These are phyloP conservation scores for Corynorhinus townsendii DNA, from an alignment of 2,113 vertebrate genomes.

Conservation along the genomic window DNA sequence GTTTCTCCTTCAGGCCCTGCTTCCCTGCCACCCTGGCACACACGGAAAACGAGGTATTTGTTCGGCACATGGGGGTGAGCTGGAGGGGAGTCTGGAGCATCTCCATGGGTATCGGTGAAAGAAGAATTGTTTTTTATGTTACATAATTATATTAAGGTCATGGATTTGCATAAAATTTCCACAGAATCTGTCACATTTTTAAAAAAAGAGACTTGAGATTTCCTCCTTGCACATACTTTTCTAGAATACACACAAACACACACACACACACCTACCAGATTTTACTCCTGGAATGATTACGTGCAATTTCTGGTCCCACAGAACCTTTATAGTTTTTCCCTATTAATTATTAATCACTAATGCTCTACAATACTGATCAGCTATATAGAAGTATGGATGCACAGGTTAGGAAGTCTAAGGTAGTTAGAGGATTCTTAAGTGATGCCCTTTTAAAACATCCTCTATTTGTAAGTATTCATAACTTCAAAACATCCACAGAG, in stretches of 20 bases:
- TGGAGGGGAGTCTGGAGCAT: neutral
- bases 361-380: neutral
- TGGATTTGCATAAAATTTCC: neutral
- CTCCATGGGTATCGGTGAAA: neutral
- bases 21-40: neutral
- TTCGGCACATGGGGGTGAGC: neutral
- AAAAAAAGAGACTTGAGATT: neutral
- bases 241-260: neutral
- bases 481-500: neutral
- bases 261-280: neutral
- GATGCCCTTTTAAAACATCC: neutral
- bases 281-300: neutral
- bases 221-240: neutral
- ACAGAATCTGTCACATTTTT: neutral
- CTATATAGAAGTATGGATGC: neutral
- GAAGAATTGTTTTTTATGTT: neutral
- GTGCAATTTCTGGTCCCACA: neutral
- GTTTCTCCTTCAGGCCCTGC: neutral
- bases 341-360: neutral
- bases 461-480: neutral
- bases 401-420: neutral
- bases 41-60: neutral
- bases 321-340: neutral
- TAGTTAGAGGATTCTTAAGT: neutral
- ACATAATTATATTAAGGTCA: neutral